Evolutionary conservation across 2,888 invertebrate species (phyloP).

Genomic region (Apoda limacodes): DNA sequence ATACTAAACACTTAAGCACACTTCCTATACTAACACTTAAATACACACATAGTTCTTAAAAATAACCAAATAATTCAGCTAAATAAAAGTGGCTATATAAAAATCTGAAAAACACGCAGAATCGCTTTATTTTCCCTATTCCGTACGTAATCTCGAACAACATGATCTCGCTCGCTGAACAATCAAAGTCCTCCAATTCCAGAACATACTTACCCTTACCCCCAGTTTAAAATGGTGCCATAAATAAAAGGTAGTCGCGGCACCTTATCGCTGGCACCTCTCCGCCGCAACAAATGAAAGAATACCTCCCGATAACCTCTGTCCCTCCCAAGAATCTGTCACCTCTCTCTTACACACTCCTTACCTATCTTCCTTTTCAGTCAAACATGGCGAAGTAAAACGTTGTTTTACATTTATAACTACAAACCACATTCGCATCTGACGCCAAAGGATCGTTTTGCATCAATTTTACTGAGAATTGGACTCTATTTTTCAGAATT

Average conservation of each 20-base stretch:
- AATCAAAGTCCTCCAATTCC: slow-evolving; percentile 44
- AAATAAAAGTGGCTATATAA: no score
- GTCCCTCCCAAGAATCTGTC: slow-evolving; percentile 21
- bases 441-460: slow-evolving; percentile 22
- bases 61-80: no score
- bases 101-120: no score
- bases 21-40: no score
- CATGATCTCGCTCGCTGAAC: no score
- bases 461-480: slow-evolving; percentile 15
- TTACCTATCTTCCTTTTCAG: slow-evolving; percentile 27
- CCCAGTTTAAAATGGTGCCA: slow-evolving; percentile 64
- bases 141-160: no score
- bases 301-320: slow-evolving; percentile 33
- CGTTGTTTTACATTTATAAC: slow-evolving; percentile 68
- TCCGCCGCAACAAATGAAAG: slow-evolving; percentile 56
- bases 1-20: no score
- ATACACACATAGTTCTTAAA: no score
- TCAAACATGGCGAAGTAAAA: slow-evolving; percentile 39
- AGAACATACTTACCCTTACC: slow-evolving; percentile 45
- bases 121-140: no score
- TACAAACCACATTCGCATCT: slow-evolving; percentile 47
- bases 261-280: slow-evolving; percentile 50
- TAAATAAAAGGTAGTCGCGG: slow-evolving; percentile 62
- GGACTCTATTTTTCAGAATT: slow-evolving; percentile 21
- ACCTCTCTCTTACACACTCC: slow-evolving; percentile 21